phyloP scores from a whole-genome alignment of 2,888 invertebrate genomes.

The Camponotus fellah region DNA sequence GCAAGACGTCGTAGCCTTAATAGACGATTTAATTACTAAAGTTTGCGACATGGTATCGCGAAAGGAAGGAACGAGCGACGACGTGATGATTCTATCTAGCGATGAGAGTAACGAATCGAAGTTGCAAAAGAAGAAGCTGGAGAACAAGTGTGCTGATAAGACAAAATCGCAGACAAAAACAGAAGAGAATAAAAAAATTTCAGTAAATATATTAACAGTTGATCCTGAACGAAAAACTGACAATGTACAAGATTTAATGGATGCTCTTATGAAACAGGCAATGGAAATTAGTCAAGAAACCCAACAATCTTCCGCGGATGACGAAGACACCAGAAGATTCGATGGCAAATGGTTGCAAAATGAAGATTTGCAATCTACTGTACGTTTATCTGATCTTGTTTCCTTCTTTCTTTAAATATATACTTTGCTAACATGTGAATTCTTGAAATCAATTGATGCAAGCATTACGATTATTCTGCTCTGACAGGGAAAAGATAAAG shows the following conservation, averaged over 20 bases:
- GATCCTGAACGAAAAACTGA: slow-evolving; percentile 67
- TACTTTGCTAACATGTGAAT: slow-evolving; percentile 1
- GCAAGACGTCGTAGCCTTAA: slow-evolving; percentile 84
- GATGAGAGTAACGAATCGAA: slow-evolving; percentile 80
- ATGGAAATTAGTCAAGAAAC: slow-evolving; percentile 83
- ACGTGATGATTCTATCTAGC: slow-evolving; percentile 80
- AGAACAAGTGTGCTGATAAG: slow-evolving; percentile 51
- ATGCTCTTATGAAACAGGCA: slow-evolving; percentile 86
- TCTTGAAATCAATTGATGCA: background rate
- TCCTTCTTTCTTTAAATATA: background rate
- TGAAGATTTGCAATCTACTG: slow-evolving; percentile 71
- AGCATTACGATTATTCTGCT: slow-evolving; percentile 6
- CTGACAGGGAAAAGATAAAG: slow-evolving; percentile 71
- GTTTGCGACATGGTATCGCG: slow-evolving; percentile 80
- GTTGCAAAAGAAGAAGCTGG: slow-evolving; percentile 60
- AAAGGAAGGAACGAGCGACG: slow-evolving; percentile 73
- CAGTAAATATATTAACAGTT: slow-evolving; percentile 19
- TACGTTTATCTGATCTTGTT: slow-evolving; percentile 21
- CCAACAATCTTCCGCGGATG: slow-evolving; percentile 73
- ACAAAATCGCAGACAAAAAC: slow-evolving; percentile 40
- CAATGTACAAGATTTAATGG: slow-evolving; percentile 86
- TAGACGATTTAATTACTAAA: slow-evolving; percentile 83
- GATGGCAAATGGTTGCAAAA: slow-evolving; percentile 81
- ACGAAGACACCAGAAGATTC: slow-evolving; percentile 80
- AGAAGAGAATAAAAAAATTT: slow-evolving; percentile 61